Percentiles rank a stretch among this genome's conserved stretches.
These are phyloP conservation scores for Rostratula benghalensis DNA, from an alignment of 2,113 vertebrate species.

Conservation along the genomic window DNA sequence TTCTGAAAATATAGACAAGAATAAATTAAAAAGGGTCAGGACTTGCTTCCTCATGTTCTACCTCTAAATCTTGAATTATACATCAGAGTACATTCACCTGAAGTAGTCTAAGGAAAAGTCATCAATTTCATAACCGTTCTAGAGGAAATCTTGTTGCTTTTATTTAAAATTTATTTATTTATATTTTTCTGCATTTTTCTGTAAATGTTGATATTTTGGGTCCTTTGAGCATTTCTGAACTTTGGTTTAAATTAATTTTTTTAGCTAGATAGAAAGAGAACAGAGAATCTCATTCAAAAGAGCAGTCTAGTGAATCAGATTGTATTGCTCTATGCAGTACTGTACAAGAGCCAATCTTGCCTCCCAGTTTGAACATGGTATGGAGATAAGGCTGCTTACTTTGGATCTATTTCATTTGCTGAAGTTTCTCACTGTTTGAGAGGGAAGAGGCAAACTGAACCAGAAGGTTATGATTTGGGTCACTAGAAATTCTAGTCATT, in stretches of 20 bases:
- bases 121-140: neutral
- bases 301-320: neutral
- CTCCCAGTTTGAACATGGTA: accelerated
- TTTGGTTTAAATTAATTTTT: neutral
- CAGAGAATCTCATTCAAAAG: neutral
- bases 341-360: neutral
- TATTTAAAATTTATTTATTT: neutral
- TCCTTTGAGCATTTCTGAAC: neutral
- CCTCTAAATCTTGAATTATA: neutral
- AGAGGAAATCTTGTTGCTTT: neutral
- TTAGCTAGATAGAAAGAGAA: neutral
- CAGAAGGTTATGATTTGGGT: neutral
- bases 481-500: neutral
- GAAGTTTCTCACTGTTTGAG: neutral
- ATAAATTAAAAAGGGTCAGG: neutral
- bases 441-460: neutral
- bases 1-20: conserved; percentile 20
- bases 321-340: neutral
- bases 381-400: neutral
- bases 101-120: neutral
- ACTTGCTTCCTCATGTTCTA: neutral
- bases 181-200: neutral
- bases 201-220: neutral
- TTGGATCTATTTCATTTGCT: neutral
- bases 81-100: neutral